Evolutionary conservation across 2,797 vertebrate species (phyloP).

Genomic region (Phrynocephalus forsythii): DNA sequence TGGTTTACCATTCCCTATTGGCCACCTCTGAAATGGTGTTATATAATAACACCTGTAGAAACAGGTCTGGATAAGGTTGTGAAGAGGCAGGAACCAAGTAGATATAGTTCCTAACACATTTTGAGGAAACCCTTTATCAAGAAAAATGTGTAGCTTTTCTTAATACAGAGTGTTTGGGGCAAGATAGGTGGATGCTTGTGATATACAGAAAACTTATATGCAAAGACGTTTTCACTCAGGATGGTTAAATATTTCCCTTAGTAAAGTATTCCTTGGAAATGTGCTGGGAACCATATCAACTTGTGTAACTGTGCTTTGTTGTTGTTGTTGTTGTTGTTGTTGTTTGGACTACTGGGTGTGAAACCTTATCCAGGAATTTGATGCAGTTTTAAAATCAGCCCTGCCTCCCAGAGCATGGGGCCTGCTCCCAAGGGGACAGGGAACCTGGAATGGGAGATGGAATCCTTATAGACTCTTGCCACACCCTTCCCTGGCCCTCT

Average conservation of each 20-base stretch:
- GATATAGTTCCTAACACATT: neutral
- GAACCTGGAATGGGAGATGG: too few species aligned
- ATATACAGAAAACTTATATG: neutral
- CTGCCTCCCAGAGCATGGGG: too few species aligned
- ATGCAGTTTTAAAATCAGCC: too few species aligned
- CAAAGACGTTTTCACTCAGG: neutral
- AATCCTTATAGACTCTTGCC: too few species aligned
- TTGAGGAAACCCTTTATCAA: neutral
- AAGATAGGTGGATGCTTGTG: neutral
- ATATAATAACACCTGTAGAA: neutral
- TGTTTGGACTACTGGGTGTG: too few species aligned
- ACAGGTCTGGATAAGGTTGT: neutral
- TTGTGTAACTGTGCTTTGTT: neutral
- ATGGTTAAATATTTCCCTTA: neutral
- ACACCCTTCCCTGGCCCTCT: too few species aligned
- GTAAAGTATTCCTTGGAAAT: neutral
- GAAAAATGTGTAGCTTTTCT: neutral
- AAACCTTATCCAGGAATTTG: too few species aligned
- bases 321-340: neutral
- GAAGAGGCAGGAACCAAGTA: neutral
- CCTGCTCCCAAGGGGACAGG: too few species aligned
- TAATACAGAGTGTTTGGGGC: neutral
- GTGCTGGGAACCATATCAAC: neutral
- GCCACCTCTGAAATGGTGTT: neutral
- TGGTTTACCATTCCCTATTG: neutral